Evolutionary conservation across 2,113 vertebrate genomes (phyloP).

Genomic region (Oreochromis niloticus): DNA sequence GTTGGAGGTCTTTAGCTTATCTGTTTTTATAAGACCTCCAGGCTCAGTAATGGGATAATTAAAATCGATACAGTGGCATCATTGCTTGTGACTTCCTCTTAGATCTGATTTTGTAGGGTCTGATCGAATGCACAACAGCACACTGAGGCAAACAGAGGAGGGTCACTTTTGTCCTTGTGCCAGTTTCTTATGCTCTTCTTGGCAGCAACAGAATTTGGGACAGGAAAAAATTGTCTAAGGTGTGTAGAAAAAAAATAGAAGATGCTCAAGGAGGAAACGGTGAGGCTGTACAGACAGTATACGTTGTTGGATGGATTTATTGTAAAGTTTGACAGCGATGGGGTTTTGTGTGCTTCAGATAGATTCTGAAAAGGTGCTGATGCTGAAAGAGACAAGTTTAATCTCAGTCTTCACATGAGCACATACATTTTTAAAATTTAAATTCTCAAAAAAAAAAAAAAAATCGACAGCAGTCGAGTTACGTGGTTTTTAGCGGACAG

Average conservation of each 20-base stretch:
- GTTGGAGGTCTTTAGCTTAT: constrained; percentile 60
- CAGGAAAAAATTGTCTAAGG: not conserved
- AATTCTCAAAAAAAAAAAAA: not conserved
- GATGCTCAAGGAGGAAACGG: not conserved
- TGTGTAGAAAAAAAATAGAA: accelerated
- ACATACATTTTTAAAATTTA: not conserved
- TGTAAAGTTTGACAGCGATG: not conserved
- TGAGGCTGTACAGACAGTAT: not conserved
- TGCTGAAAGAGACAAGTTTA: not conserved
- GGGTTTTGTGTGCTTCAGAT: not conserved
- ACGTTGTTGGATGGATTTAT: not conserved
- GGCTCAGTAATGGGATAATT: constrained; percentile 61
- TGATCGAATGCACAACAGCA: not conserved
- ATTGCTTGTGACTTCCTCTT: constrained; percentile 39
- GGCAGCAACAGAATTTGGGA: not conserved
- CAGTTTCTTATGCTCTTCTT: not conserved
- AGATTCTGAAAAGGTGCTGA: not conserved
- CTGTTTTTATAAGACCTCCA: constrained; percentile 56
- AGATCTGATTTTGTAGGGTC: constrained; percentile 20
- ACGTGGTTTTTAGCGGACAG: not conserved
- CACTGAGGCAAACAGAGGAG: not conserved
- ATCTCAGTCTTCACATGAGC: not conserved
- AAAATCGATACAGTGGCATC: constrained; percentile 58
- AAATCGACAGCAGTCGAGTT: not conserved
- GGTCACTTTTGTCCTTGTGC: not conserved